Evolutionary conservation across 2,888 invertebrate genomes (phyloP).

Genomic region (Spicauda simplicius): DNA sequence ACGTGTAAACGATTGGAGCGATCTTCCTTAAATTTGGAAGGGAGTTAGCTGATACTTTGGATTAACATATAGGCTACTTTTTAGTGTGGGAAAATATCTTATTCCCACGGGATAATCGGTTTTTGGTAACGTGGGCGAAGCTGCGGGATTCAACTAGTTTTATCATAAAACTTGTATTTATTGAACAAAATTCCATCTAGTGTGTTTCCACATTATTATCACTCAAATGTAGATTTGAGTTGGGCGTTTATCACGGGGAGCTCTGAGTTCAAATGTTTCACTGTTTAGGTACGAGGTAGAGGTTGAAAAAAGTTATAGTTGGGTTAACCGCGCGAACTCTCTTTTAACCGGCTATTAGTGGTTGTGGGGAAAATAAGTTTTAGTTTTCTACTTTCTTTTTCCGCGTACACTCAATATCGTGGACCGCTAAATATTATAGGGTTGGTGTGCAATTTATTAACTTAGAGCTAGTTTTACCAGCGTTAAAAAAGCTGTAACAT

Average conservation of each 20-base stretch:
- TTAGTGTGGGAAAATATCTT: too few species aligned
- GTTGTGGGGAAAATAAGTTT: slow-evolving; percentile 17
- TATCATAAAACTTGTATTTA: too few species aligned
- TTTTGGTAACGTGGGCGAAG: too few species aligned
- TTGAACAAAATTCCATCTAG: not conserved
- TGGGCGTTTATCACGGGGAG: not conserved
- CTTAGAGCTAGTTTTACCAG: too few species aligned
- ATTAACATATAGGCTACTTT: too few species aligned
- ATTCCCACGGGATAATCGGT: too few species aligned
- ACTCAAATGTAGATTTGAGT: too few species aligned
- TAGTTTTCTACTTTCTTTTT: slow-evolving; percentile 11
- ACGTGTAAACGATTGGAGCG: too few species aligned
- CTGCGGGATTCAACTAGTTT: too few species aligned
- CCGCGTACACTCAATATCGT: slow-evolving; percentile 4
- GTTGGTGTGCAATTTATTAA: not conserved
- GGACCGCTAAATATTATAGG: slow-evolving; percentile 1
- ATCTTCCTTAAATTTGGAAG: too few species aligned
- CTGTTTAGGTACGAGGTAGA: not conserved
- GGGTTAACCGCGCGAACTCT: slow-evolving; percentile 1
- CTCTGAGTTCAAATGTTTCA: not conserved
- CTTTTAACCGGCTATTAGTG: slow-evolving; percentile 9
- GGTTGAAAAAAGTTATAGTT: slow-evolving; percentile 19
- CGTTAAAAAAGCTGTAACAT: too few species aligned
- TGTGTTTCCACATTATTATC: not conserved
- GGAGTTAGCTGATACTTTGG: too few species aligned